Percentiles rank a stretch among this genome's conserved stretches.
Evolutionary conservation across 2,888 invertebrate species (phyloP).

Genomic region (Odontomyia ornata): DNA sequence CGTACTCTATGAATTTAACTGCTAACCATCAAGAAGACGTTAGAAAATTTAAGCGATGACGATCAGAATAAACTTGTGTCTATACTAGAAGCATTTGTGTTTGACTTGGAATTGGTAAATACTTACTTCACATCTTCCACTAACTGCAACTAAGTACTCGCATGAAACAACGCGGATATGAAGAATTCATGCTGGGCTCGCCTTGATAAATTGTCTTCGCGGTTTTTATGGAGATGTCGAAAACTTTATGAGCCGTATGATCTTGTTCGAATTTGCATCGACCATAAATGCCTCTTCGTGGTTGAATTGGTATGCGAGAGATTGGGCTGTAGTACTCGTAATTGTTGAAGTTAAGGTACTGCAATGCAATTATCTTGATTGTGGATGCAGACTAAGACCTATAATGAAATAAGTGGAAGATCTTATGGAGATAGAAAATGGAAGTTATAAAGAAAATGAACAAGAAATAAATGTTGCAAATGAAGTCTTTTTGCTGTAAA

Average conservation of each 20-base stretch:
- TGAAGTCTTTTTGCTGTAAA: no score
- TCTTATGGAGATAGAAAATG: no score
- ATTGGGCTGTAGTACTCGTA: no score
- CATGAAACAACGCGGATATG: constrained; percentile 1
- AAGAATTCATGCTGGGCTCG: constrained; percentile 20
- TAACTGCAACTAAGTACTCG: neutral
- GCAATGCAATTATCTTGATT: no score
- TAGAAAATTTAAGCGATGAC: neutral
- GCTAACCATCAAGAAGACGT: neutral
- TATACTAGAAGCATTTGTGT: neutral
- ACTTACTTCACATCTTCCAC: neutral
- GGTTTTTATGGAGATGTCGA: constrained; percentile 38
- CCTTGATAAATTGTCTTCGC: constrained; percentile 30
- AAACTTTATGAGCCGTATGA: constrained; percentile 22
- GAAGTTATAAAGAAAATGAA: no score
- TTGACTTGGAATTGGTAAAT: no score
- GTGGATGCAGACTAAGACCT: no score
- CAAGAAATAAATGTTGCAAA: no score
- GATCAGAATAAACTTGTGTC: constrained; percentile 4
- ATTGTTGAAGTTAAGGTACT: no score
- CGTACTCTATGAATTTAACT: neutral
- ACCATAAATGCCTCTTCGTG: neutral
- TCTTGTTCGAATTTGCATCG: constrained; percentile 2
- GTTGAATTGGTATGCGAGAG: no score
- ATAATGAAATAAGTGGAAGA: no score